Percentiles rank a stretch among this genome's conserved stretches.
Evolutionary conservation across 2,888 invertebrate species (phyloP).

Genomic region (Ctenicera cuprea): DNA sequence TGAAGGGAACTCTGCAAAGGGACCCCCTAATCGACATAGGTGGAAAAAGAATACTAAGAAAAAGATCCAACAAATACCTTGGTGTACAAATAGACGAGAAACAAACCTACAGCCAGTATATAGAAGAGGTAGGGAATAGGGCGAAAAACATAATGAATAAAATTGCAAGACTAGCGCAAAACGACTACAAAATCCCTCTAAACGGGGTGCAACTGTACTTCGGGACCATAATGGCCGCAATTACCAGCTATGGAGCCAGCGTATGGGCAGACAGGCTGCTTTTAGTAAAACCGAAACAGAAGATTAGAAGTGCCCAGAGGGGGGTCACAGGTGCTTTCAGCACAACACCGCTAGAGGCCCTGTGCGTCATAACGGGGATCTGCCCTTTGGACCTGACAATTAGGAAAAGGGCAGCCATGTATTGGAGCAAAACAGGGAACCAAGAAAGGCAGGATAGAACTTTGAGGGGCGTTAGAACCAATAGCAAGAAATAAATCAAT

Average conservation of each 20-base stretch:
- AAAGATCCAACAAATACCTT: background rate
- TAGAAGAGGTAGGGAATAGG: background rate
- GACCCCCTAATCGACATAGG: background rate
- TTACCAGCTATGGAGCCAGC: background rate
- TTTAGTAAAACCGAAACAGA: background rate
- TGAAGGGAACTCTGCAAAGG: slow-evolving; percentile 1
- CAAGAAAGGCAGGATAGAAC: background rate
- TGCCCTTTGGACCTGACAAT: background rate
- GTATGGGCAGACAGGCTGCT: too few species aligned
- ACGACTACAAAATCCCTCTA: background rate
- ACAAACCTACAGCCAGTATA: background rate
- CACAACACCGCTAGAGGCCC: background rate
- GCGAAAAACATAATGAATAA: background rate
- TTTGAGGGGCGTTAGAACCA: background rate
- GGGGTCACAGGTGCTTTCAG: background rate
- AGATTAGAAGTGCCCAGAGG: background rate
- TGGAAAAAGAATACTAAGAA: background rate
- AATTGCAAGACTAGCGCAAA: background rate
- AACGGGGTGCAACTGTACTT: too few species aligned
- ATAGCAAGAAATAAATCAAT: background rate
- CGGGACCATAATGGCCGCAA: too few species aligned
- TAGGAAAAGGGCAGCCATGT: background rate
- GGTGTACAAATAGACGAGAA: background rate
- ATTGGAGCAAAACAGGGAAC: background rate
- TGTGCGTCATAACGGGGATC: background rate